Percentiles rank a stretch among this genome's conserved stretches.
Conservation (phyloP, 2,888 invertebrate species). For the Eupithecia exiguata region DNA sequence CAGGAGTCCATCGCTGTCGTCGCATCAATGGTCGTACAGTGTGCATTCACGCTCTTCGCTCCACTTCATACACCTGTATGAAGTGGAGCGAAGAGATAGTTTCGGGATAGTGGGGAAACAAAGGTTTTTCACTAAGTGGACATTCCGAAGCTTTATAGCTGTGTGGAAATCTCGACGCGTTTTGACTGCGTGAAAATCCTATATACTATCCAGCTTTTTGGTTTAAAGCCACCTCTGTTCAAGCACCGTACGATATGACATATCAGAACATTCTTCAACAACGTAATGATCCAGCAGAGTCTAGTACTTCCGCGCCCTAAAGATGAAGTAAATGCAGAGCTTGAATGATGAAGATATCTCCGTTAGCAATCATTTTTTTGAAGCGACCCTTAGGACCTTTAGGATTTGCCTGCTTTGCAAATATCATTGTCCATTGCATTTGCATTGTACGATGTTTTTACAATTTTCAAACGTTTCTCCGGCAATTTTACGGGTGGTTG, state of each 20-base stretch:
- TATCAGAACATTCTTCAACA: neutral
- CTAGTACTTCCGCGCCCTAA: neutral
- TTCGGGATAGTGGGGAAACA: neutral
- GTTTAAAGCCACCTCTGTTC: neutral
- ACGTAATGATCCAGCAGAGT: neutral
- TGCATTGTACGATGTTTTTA: constrained; percentile 44
- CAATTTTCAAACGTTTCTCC: constrained; percentile 49
- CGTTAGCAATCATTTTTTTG: too few relatives aligned
- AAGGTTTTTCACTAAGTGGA: neutral
- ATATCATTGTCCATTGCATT: constrained; percentile 37
- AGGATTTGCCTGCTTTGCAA: constrained; percentile 35
- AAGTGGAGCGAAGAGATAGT: neutral
- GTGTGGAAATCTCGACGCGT: neutral
- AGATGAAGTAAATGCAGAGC: neutral
- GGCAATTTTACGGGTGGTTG: constrained; percentile 50
- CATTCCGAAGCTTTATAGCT: neutral
- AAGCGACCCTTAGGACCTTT: too few relatives aligned
- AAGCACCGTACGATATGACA: neutral
- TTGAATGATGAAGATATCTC: too few relatives aligned
- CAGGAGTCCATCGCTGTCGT: neutral
- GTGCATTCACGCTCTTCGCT: too few relatives aligned
- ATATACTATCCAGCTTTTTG: neutral
- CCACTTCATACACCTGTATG: too few relatives aligned
- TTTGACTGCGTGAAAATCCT: neutral
- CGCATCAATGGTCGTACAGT: neutral